phyloP scores from a whole-genome alignment of 1,140 invertebrate species.

The Adoxophyes honmai region DNA sequence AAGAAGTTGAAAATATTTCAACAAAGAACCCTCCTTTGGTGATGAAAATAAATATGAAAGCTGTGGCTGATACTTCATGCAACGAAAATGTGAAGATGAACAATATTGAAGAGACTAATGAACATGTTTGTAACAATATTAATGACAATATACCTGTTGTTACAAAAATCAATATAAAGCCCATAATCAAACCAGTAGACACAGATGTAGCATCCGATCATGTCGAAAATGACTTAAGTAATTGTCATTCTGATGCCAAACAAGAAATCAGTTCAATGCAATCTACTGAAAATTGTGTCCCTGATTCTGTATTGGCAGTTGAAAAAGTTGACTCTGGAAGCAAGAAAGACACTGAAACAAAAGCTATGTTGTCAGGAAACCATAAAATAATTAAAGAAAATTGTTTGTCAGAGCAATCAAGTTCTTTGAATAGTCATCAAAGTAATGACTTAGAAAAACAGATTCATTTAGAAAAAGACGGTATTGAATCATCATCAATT shows the following conservation, averaged over 20 bases:
- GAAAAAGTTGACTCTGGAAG: background rate
- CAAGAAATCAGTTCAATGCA: background rate
- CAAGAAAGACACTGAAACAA: background rate
- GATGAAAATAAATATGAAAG: slow-evolving; percentile 71
- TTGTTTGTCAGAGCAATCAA: background rate
- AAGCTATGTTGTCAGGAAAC: background rate
- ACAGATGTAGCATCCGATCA: background rate
- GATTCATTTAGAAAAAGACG: background rate
- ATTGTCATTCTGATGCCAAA: background rate
- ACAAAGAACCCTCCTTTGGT: slow-evolving; percentile 62
- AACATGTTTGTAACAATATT: slow-evolving; percentile 40
- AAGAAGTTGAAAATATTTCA: slow-evolving; percentile 38
- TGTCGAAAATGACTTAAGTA: background rate
- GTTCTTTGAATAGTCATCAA: background rate
- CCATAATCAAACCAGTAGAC: slow-evolving; percentile 23
- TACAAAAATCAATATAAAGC: slow-evolving; percentile 41
- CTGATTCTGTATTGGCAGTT: background rate
- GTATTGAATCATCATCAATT: too few species aligned
- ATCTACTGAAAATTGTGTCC: background rate
- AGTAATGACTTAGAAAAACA: background rate
- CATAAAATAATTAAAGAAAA: slow-evolving; percentile 1
- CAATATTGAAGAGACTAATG: slow-evolving; percentile 22
- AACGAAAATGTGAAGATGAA: slow-evolving; percentile 37
- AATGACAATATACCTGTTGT: slow-evolving; percentile 34
- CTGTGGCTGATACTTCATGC: slow-evolving; percentile 36